Evolutionary conservation across 1,140 invertebrate genomes (phyloP).

Genomic region (Megathymus violae): DNA sequence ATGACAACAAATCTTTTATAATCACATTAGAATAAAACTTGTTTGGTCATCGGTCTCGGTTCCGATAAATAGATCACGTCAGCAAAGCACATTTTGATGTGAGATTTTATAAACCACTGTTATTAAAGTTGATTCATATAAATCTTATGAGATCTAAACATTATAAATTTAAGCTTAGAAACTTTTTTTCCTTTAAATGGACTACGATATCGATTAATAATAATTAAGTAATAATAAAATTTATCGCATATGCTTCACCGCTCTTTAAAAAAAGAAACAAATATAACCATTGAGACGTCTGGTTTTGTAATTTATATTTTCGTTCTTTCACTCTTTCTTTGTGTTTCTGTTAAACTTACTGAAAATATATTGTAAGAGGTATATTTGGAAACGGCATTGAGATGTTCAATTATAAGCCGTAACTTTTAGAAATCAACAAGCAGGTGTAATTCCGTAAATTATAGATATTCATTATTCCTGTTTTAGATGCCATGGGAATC

Average conservation of each 20-base stretch:
- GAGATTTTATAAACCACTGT: no score
- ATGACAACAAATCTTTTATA: not conserved
- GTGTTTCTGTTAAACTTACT: not conserved
- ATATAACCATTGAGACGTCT: not conserved
- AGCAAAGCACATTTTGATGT: no score
- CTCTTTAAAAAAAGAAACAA: not conserved
- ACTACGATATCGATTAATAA: no score
- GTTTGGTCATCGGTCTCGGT: not conserved
- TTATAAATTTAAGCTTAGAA: no score
- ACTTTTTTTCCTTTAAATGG: no score
- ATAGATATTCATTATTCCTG: no score
- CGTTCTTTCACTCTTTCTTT: not conserved
- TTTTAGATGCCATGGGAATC: slow-evolving; percentile 77
- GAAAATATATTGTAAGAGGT: not conserved
- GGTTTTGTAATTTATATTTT: not conserved
- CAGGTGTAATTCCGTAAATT: no score
- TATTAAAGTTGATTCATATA: no score
- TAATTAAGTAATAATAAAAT: no score
- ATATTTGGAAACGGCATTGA: not conserved
- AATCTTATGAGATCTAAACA: no score
- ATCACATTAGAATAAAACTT: not conserved
- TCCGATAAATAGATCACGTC: not conserved
- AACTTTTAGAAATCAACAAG: not conserved
- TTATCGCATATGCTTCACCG: no score
- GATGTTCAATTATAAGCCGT: not conserved